A percentile compares a stretch with the other conserved stretches of the same genome.
Conservation (phyloP, 2,113 vertebrate species). For the Aspidoscelis tigris region DNA sequence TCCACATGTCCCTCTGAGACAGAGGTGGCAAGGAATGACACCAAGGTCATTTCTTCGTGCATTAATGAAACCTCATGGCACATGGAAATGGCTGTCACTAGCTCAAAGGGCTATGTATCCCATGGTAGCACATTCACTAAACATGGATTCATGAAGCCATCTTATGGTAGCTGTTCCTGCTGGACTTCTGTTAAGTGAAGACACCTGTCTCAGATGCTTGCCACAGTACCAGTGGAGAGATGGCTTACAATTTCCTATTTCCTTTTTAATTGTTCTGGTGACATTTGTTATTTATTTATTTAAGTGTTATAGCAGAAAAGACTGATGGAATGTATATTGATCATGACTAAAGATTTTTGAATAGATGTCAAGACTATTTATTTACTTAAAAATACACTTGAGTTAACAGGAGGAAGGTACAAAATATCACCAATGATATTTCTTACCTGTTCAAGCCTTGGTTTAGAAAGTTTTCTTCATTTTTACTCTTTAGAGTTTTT, state of each 20-base stretch:
- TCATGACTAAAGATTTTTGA: constrained; percentile 27
- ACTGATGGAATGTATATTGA: constrained; percentile 46
- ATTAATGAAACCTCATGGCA: too few species aligned
- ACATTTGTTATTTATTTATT: constrained; percentile 37
- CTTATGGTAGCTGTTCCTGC: too few species aligned
- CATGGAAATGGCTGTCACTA: too few species aligned
- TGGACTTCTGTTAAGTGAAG: too few species aligned
- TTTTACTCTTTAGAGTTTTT: constrained; percentile 40
- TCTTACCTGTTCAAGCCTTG: background rate
- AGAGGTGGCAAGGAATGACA: too few species aligned
- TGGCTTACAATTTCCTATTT: constrained; percentile 22
- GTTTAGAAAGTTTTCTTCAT: constrained; percentile 49
- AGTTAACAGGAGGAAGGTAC: background rate
- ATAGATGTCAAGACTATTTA: constrained; percentile 37
- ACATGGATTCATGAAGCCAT: too few species aligned
- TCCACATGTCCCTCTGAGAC: too few species aligned
- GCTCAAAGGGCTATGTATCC: too few species aligned
- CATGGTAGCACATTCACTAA: too few species aligned
- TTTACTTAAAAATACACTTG: constrained; percentile 14
- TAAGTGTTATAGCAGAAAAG: constrained; percentile 23
- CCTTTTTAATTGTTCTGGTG: constrained; percentile 45
- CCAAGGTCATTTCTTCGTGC: too few species aligned
- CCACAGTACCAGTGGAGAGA: too few species aligned
- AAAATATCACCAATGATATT: background rate
- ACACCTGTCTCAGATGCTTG: too few species aligned